Evolutionary conservation across 2,888 invertebrate species (phyloP).

Genomic region (Arge pagana): DNA sequence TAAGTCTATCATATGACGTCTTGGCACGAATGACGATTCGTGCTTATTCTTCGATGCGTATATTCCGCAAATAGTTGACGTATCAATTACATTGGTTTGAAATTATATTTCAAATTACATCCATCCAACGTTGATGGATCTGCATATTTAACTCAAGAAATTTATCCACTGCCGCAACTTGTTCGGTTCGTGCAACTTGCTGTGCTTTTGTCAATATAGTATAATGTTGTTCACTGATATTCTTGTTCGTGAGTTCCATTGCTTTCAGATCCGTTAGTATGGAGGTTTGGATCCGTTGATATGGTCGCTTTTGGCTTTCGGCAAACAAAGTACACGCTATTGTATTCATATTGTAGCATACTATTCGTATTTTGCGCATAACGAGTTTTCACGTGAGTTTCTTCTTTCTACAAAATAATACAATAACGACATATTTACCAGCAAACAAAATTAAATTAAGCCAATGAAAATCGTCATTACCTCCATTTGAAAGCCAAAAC

Average conservation of each 20-base stretch:
- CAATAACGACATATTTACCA: background rate
- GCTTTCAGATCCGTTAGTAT: constrained; percentile 43
- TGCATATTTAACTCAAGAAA: too few species aligned
- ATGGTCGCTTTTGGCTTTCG: constrained; percentile 68
- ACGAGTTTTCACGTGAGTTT: constrained; percentile 78
- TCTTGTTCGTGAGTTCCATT: constrained; percentile 48
- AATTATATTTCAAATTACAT: too few species aligned
- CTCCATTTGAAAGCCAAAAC: constrained; percentile 81
- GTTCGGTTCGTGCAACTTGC: too few species aligned
- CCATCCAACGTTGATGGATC: too few species aligned
- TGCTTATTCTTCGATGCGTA: too few species aligned
- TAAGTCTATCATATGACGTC: too few species aligned
- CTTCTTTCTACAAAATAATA: constrained; percentile 68
- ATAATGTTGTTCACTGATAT: too few species aligned
- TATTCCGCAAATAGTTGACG: too few species aligned
- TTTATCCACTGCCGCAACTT: constrained; percentile 23
- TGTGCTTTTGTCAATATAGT: too few species aligned
- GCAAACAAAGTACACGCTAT: constrained; percentile 91
- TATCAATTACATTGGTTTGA: too few species aligned
- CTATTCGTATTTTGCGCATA: constrained; percentile 92
- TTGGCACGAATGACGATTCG: too few species aligned
- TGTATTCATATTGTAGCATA: constrained; percentile 91
- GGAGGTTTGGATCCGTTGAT: background rate
- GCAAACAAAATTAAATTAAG: background rate
- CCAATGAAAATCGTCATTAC: constrained; percentile 52